Evolutionary conservation across 2,797 vertebrate species (phyloP).

Genomic region (Pseudomugil gertrudae): DNA sequence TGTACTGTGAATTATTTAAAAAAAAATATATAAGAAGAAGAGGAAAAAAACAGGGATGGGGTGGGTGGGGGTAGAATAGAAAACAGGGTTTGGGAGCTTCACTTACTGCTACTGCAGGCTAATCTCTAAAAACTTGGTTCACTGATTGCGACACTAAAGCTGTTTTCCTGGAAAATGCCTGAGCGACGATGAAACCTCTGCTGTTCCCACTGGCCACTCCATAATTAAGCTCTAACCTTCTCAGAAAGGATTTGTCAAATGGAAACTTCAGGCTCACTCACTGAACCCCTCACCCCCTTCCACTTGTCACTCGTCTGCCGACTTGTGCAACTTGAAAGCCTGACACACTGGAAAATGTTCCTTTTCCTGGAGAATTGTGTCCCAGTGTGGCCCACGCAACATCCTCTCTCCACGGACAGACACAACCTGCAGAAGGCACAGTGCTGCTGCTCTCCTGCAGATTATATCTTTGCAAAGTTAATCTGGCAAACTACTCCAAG

Average conservation of each 20-base stretch:
- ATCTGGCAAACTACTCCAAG: constrained; percentile 60
- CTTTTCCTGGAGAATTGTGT: not conserved
- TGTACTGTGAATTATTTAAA: not conserved
- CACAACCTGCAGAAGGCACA: constrained; percentile 20
- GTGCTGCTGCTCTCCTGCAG: constrained; percentile 20
- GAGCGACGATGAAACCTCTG: constrained; percentile 65
- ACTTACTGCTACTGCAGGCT: constrained; percentile 68
- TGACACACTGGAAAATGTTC: constrained; percentile 14
- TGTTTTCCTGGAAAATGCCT: constrained; percentile 68
- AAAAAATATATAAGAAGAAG: not conserved
- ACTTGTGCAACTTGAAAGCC: constrained; percentile 37
- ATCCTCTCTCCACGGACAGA: constrained; percentile 21
- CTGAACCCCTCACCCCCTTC: constrained; percentile 20
- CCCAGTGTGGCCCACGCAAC: not conserved
- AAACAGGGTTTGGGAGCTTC: constrained; percentile 47
- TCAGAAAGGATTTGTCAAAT: constrained; percentile 84
- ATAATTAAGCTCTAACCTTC: constrained; percentile 84
- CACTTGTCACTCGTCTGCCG: constrained; percentile 26
- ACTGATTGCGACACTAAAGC: constrained; percentile 68
- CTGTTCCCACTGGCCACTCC: constrained; percentile 63
- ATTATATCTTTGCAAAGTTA: constrained; percentile 50
- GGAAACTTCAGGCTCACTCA: constrained; percentile 70
- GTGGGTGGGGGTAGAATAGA: not conserved
- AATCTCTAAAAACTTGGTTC: constrained; percentile 74
- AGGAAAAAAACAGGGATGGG: not conserved